These are phyloP conservation scores for Tragelaphus oryx DNA, from an alignment of 2,797 vertebrate genomes.

Conservation along the genomic window DNA sequence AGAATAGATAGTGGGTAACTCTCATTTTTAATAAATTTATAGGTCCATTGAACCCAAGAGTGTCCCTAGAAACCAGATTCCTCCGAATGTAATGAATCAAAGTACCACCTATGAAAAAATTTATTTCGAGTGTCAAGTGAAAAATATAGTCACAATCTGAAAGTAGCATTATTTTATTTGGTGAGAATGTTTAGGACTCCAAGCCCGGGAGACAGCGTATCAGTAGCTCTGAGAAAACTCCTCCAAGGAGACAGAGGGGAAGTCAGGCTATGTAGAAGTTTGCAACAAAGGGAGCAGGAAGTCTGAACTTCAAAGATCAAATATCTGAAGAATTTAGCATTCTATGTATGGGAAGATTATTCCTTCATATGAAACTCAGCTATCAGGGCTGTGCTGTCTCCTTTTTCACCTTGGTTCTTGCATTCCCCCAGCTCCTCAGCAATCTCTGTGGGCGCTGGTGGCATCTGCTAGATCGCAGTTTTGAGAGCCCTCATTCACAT, in stretches of 20 bases:
- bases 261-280: not conserved
- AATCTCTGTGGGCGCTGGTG: not conserved
- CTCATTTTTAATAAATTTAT: conserved; percentile 10
- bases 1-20: too few relatives aligned
- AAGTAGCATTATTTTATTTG: not conserved
- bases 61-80: not conserved
- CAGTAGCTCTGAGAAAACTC: not conserved
- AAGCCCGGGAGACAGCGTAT: not conserved
- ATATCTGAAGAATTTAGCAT: not conserved
- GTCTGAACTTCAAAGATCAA: not conserved
- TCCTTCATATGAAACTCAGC: not conserved
- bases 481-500: not conserved
- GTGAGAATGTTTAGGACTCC: not conserved
- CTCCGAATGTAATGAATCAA: not conserved
- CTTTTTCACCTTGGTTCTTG: not conserved
- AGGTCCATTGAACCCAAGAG: not conserved
- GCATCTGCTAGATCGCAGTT: not conserved
- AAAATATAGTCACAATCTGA: not conserved
- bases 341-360: not conserved
- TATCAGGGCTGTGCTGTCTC: not conserved
- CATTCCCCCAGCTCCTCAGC: not conserved
- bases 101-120: not conserved
- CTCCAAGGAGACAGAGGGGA: not conserved
- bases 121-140: not conserved
- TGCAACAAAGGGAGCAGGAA: not conserved